Evolutionary conservation across 1,140 invertebrate species (phyloP).

Genomic region (Drosophila malerkotliana): DNA sequence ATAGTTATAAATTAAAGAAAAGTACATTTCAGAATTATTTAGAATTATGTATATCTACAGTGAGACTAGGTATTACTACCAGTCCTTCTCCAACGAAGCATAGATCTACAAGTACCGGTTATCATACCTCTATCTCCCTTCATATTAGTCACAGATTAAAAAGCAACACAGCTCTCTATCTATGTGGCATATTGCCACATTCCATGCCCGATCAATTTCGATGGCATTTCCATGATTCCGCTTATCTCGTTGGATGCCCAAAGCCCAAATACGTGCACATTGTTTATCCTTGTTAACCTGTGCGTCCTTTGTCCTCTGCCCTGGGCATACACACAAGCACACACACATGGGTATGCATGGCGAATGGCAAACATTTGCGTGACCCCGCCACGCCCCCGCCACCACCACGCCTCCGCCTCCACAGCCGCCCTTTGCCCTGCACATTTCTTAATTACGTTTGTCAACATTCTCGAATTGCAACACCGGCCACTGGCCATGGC

Average conservation of each 20-base stretch:
- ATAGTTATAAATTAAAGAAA: too few relatives aligned
- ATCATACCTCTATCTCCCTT: neutral
- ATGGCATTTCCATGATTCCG: neutral
- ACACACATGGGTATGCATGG: conserved; percentile 7
- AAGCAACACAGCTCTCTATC: neutral
- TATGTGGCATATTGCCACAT: neutral
- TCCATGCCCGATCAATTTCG: neutral
- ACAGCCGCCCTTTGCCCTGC: conserved; percentile 2
- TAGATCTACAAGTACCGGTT: neutral
- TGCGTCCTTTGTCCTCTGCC: conserved; percentile 3
- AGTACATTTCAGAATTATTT: too few relatives aligned
- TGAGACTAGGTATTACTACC: too few relatives aligned
- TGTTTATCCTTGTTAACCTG: conserved; percentile 38
- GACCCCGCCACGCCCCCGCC: neutral
- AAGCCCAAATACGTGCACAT: conserved; percentile 30
- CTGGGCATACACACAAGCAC: neutral
- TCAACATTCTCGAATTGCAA: conserved; percentile 32
- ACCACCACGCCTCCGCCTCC: neutral
- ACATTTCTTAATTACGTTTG: conserved; percentile 63
- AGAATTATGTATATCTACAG: too few relatives aligned
- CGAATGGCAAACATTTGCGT: conserved; percentile 45
- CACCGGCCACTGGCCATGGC: conserved; percentile 17
- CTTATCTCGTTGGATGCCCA: conserved; percentile 7
- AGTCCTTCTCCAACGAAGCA: too few relatives aligned
- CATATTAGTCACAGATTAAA: too few relatives aligned